Base-by-base conservation (phyloP, 2,113 vertebrate species). In the Ictalurus punctatus region DNA sequence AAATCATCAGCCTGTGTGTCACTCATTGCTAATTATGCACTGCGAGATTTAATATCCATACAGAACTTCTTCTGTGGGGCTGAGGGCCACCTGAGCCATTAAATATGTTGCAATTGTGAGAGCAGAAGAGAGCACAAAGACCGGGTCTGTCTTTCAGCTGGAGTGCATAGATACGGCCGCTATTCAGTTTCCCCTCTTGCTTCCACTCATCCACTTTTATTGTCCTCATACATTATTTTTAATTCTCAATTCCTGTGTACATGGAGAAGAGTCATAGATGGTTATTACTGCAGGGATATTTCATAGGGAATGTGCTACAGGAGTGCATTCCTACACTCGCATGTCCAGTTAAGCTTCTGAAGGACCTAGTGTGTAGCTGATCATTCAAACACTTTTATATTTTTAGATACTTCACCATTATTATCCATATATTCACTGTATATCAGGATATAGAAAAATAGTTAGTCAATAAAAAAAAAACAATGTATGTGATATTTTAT, bases 11-110 rank as follows among this genome's bases (percentile, higher is more conserved):
- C 87, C 86, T 92, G 90, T 91, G 85, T 92, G 94, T 95, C 95
- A 95, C 71, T 90, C 85, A 88, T 91, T 91, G 92, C 92, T 93
- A 92, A 94, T 95, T 95, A 95, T 85, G 52, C 61, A 87, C 9
- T 48, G 12, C 5, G n/a, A 67, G 81, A 74, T 25, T 81, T 6
- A 14, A 19, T 40, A 86, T 82, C 86, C 34, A 84, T 54, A 88
- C 59, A 54, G 37, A 63, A 73, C 56, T 89, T 71, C n/a, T 85
- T 74, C 87, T 74, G 48, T 83, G 73, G 79, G 83, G 23, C 67
- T 52, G 48, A 73, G 48, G 34, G 61, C 44, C 54, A 85, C 78
- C 61, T 48, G 48, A 73, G 21, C 63, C 27, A 78, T 74, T 80
- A 65, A 83, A 63, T 34, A 54, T 30, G 67, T 37, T 89, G 54